These are phyloP conservation scores for Atopsyche davidsoni DNA, from an alignment of 1,140 invertebrate genomes.

Conservation along the genomic window DNA sequence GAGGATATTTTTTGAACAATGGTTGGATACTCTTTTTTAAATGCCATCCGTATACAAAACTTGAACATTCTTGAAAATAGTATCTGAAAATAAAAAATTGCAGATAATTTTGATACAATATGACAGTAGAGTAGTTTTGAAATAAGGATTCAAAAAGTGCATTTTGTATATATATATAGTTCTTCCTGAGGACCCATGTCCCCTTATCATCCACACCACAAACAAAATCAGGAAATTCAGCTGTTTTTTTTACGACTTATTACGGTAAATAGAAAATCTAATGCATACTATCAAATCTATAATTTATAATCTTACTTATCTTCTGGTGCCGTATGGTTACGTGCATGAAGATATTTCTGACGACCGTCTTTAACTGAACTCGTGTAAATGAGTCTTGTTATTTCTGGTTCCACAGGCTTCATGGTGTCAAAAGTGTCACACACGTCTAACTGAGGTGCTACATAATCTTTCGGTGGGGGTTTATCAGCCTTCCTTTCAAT, in stretches of 20 bases:
- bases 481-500: not conserved
- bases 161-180: not conserved
- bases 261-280: not conserved
- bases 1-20: slow-evolving; percentile 36
- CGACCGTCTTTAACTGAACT: slow-evolving; percentile 38
- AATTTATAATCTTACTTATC: slow-evolving; percentile 37
- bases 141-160: not conserved
- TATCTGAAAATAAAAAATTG: slow-evolving; percentile 29
- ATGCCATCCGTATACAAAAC: slow-evolving; percentile 45
- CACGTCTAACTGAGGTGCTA: too few species aligned
- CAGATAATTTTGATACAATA: not conserved
- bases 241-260: too few species aligned
- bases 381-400: slow-evolving; percentile 35
- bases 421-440: too few species aligned
- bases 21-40: slow-evolving; percentile 33
- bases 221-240: slow-evolving; percentile 1
- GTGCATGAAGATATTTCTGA: slow-evolving; percentile 35
- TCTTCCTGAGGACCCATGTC: not conserved
- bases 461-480: not conserved
- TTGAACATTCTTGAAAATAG: slow-evolving; percentile 35
- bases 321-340: slow-evolving; percentile 40
- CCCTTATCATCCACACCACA: not conserved
- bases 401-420: slow-evolving; percentile 39
- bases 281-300: not conserved
- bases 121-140: not conserved